Evolutionary conservation across 64 coral and sea anemone species (phyloP).

Genomic region (Platygyra sinensis): DNA sequence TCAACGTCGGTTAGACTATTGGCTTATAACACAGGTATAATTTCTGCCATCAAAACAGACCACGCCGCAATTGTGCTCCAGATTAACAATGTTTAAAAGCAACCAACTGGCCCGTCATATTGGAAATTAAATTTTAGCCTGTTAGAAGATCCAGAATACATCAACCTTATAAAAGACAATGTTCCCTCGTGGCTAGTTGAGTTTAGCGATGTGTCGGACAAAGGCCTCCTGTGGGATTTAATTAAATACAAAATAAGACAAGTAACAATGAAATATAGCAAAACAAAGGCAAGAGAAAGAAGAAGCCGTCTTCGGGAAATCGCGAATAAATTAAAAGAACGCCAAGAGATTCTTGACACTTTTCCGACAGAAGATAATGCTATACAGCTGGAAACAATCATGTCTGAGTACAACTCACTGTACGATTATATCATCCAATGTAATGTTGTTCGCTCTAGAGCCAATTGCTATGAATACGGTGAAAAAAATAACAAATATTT

Average conservation of each 20-base stretch:
- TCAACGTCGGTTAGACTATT: constrained; percentile 45
- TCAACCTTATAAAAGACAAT: constrained; percentile 31
- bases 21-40: constrained; percentile 31
- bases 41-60: constrained; percentile 41
- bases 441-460: constrained; percentile 12
- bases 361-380: constrained; percentile 12
- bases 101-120: constrained; percentile 5
- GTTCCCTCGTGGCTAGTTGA: constrained; percentile 5
- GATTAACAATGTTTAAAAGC: constrained; percentile 9
- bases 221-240: constrained; percentile 7
- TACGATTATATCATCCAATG: constrained; percentile 40
- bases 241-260: constrained; percentile 38
- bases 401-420: constrained; percentile 32
- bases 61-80: constrained; percentile 25
- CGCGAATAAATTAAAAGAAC: constrained; percentile 5
- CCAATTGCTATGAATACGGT: constrained; percentile 20
- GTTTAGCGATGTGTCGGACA: not conserved
- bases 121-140: constrained; percentile 17
- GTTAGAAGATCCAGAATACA: constrained; percentile 24
- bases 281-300: constrained; percentile 41
- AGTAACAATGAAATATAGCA: constrained; percentile 35
- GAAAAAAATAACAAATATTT: no score
- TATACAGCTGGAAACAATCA: constrained; percentile 11
- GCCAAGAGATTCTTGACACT: constrained; percentile 12
- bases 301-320: constrained; percentile 14